A percentile compares a stretch with the other conserved stretches of the same genome.
These are phyloP conservation scores for Clarias pachynema DNA, from an alignment of 2,797 vertebrate species.

Conservation along the genomic window DNA sequence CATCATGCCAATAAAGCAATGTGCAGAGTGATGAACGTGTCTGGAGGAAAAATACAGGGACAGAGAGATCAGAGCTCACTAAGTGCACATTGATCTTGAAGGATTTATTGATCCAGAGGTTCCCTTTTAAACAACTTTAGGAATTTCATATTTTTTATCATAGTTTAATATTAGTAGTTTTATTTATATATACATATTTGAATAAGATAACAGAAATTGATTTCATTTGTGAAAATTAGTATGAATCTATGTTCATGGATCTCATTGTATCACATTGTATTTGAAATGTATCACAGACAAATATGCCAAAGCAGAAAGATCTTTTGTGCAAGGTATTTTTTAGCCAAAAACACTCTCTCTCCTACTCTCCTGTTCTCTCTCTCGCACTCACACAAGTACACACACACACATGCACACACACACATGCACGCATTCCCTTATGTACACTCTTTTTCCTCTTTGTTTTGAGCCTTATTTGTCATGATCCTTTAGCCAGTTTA, in stretches of 20 bases:
- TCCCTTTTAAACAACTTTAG: slow-evolving; percentile 66
- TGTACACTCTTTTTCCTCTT: not conserved
- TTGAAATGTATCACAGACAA: slow-evolving; percentile 53
- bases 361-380: slow-evolving; percentile 44
- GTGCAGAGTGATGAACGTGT: slow-evolving; percentile 71
- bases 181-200: not conserved
- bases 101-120: slow-evolving; percentile 68
- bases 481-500: slow-evolving; percentile 54
- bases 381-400: not conserved
- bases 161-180: not conserved
- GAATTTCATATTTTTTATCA: slow-evolving; percentile 50
- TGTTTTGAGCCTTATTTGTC: not conserved
- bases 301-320: slow-evolving; percentile 2
- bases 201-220: too few species aligned
- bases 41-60: slow-evolving; percentile 63
- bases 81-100: slow-evolving; percentile 65
- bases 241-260: not conserved
- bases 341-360: slow-evolving; percentile 58
- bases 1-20: slow-evolving; percentile 61
- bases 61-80: slow-evolving; percentile 65
- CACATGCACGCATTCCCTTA: not conserved
- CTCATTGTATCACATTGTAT: slow-evolving; percentile 17
- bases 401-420: too few species aligned
- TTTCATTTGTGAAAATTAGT: not conserved
- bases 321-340: slow-evolving; percentile 60